phyloP scores from a whole-genome alignment of 2,888 invertebrate genomes.

The Lasioglossum oenotherae region DNA sequence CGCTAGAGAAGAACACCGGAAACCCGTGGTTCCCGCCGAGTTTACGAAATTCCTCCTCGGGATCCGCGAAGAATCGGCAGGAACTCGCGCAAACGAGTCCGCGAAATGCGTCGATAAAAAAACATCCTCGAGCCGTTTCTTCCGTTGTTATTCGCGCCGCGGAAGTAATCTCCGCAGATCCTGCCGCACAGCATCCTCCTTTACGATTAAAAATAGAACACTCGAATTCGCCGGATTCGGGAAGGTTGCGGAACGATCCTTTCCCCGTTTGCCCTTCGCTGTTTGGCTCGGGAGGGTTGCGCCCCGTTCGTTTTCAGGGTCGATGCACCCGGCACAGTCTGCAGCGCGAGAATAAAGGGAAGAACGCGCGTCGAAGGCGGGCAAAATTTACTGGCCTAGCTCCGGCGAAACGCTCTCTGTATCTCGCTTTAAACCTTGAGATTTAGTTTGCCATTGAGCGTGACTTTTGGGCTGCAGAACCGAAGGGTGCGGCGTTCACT shows the following conservation, averaged over 20 bases:
- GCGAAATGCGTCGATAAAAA: conserved; percentile 1
- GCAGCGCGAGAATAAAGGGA: conserved; percentile 14
- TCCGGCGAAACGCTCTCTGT: conserved; percentile 43
- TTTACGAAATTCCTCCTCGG: neutral
- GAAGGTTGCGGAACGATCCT: neutral
- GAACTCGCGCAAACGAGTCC: neutral
- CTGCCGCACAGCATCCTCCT: conserved; percentile 17
- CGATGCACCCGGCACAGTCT: conserved; percentile 31
- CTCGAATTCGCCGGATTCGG: neutral
- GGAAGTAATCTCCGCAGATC: conserved; percentile 27
- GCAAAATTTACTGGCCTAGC: conserved; percentile 45
- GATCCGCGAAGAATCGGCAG: no score
- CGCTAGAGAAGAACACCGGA: neutral
- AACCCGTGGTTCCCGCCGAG: neutral
- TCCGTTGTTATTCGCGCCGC: conserved; percentile 3
- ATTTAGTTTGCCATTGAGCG: conserved; percentile 71
- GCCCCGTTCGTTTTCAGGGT: neutral
- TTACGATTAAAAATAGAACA: conserved; percentile 38
- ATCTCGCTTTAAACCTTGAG: conserved; percentile 70
- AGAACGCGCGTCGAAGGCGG: conserved; percentile 60
- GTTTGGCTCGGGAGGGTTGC: neutral
- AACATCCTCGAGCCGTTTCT: neutral
- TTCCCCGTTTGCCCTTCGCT: neutral
- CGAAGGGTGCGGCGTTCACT: conserved; percentile 35
- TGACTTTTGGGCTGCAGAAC: conserved; percentile 59